Percentiles rank a stretch among this genome's conserved stretches.
Conservation (phyloP, 2,113 vertebrate genomes). For the Limnothrissa miodon region DNA sequence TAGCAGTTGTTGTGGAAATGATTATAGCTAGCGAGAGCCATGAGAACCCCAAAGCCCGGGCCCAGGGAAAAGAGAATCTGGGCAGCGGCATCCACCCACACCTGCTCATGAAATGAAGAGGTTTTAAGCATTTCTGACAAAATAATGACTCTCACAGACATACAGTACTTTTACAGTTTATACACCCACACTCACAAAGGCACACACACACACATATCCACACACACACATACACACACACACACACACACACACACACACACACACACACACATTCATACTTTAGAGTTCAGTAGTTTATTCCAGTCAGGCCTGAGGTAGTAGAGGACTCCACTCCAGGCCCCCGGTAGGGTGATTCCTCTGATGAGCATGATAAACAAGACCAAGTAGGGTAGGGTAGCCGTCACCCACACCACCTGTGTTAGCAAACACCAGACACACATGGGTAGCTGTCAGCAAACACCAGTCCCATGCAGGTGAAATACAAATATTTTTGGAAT, state of each 20-base stretch:
- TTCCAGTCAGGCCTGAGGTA: conserved; percentile 93
- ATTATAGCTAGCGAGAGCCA: conserved; percentile 98
- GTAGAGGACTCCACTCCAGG: conserved; percentile 93
- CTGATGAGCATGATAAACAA: conserved; percentile 84
- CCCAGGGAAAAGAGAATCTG: conserved; percentile 99
- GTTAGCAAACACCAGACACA: not conserved
- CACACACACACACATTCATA: conserved; percentile 46
- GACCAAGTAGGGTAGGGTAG: conserved; percentile 92
- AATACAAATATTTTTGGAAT: too few species aligned
- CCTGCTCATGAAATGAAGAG: conserved; percentile 62
- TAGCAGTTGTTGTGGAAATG: conserved; percentile 99
- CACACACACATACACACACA: too few species aligned
- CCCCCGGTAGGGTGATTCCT: conserved; percentile 91
- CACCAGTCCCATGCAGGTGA: too few species aligned
- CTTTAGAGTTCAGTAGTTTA: conserved; percentile 86
- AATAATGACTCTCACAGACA: not conserved
- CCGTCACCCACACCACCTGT: conserved; percentile 98
- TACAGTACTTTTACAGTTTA: too few species aligned
- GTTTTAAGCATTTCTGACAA: not conserved
- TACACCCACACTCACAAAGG: too few species aligned
- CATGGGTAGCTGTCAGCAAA: too few species aligned
- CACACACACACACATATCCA: too few species aligned
- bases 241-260: too few species aligned
- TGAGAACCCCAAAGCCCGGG: conserved; percentile 95
- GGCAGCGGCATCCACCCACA: conserved; percentile 96